A percentile compares a stretch with the other conserved stretches of the same genome.
phyloP scores from a whole-genome alignment of 2,888 invertebrate species.

The Argynnis bischoffii region DNA sequence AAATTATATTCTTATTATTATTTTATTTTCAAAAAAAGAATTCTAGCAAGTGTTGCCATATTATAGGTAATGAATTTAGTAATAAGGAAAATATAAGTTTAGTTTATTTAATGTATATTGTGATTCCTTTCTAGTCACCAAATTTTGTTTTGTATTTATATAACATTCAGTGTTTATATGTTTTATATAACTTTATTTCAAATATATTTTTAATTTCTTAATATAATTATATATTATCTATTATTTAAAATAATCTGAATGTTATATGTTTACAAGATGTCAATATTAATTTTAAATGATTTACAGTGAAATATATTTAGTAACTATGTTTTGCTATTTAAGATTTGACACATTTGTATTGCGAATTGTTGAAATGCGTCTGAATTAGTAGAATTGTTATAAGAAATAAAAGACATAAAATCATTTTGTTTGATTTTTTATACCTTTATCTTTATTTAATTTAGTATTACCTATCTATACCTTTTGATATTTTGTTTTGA shows the following conservation, averaged over 20 bases:
- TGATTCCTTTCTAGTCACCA: slow-evolving; percentile 57
- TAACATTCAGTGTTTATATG: slow-evolving; percentile 16
- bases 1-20: neutral
- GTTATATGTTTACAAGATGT: slow-evolving; percentile 27
- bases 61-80: slow-evolving; percentile 27
- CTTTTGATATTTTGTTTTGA: too few species aligned
- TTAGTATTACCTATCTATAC: too few species aligned
- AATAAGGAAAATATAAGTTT: slow-evolving; percentile 30
- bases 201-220: neutral
- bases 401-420: slow-evolving; percentile 48
- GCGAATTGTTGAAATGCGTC: slow-evolving; percentile 61
- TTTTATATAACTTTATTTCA: neutral
- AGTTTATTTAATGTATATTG: slow-evolving; percentile 41
- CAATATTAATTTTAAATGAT: slow-evolving; percentile 47
- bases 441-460: neutral
- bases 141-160: slow-evolving; percentile 34
- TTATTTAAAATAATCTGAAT: slow-evolving; percentile 13
- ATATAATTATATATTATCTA: neutral
- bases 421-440: slow-evolving; percentile 7
- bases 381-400: slow-evolving; percentile 55
- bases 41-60: slow-evolving; percentile 21
- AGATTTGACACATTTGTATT: slow-evolving; percentile 43
- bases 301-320: slow-evolving; percentile 41
- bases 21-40: slow-evolving; percentile 16
- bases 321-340: slow-evolving; percentile 48